A percentile compares a stretch with the other conserved stretches of the same genome.
phyloP scores from a whole-genome alignment of 2,113 vertebrate species.

The Platycercus adscitus region DNA sequence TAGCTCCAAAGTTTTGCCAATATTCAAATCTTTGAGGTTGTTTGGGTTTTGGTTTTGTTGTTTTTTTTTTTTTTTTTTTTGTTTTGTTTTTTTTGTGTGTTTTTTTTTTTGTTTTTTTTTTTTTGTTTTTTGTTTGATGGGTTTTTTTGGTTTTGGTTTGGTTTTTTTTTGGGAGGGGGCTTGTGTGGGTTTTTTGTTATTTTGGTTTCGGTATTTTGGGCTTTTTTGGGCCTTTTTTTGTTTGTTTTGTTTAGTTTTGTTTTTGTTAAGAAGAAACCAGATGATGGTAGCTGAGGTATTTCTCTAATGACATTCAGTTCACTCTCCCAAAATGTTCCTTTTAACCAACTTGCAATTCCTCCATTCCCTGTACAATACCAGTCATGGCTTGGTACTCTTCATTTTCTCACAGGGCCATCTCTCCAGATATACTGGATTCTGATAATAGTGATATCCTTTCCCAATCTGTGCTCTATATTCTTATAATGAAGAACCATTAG shows the following conservation, averaged over 20 bases:
- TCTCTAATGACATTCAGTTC: neutral
- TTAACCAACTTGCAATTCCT: neutral
- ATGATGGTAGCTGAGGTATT: neutral
- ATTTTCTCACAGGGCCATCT: neutral
- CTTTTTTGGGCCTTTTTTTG: neutral
- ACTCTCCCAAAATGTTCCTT: neutral
- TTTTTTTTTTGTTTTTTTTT: neutral
- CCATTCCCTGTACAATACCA: neutral
- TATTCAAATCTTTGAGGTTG: neutral
- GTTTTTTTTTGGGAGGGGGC: neutral
- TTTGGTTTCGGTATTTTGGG: neutral
- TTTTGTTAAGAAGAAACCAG: neutral
- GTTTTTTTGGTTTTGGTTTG: neutral
- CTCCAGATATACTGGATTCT: neutral
- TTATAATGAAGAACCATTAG: neutral
- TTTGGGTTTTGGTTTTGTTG: neutral
- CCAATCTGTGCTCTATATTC: neutral
- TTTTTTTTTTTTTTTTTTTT: neutral
- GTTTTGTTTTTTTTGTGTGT: neutral
- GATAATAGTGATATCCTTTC: neutral
- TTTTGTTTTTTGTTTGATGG: too few relatives aligned
- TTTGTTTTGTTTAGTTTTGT: neutral
- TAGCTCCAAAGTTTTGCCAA: neutral
- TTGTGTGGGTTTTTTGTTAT: neutral
- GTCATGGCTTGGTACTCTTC: neutral